Evolutionary conservation across 2,888 invertebrate species (phyloP), one percentile per base, ranked within the genome.

Genomic region (Aporophyla nigra): DNA sequence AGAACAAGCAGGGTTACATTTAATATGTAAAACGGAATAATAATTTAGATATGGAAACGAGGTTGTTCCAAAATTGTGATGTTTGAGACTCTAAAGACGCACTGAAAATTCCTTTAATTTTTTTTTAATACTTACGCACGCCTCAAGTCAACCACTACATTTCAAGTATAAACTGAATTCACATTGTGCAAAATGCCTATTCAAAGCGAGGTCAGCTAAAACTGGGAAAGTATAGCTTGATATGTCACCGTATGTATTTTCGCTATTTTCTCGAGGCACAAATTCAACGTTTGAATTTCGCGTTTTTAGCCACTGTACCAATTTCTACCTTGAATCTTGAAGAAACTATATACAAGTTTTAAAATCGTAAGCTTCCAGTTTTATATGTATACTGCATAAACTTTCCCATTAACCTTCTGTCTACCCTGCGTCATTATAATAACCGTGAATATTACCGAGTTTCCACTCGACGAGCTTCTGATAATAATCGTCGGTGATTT

Each of bases 371-470:
- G 2, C 27, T 24, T 66, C 49, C 21, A n/a, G n/a, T n/a, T n/a
- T n/a, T 19, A 59, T 27, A 59, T 59, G 33, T n/a, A n/a, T n/a
- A n/a, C n/a, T n/a, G n/a, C n/a, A n/a, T n/a, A 21, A 69, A 61
- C 21, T 27, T 21, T 9, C 3, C 12, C 19, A 46, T 85, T 33
- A 49, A 59, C 73, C 82, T 85, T 73, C 79, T 86, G 73, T 66
- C 27, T 78, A 59, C 53, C 43, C 73, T 74, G 65, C 43, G 49
- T 65, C 40, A 56, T 77, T 27, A 73, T 74, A 67, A 76, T 77
- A 80, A 78, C 68, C 74, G 85, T 88, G 82, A 83, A 84, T 89
- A 87, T 87, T 88, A 88, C 90, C 88, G 84, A 86, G 85, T 84
- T 86, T 79, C 77, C 87, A 87, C 79, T 72, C 67, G 77, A 53